These are phyloP conservation scores for Piprites chloris DNA, from an alignment of 2,113 vertebrate species.

Conservation along the genomic window DNA sequence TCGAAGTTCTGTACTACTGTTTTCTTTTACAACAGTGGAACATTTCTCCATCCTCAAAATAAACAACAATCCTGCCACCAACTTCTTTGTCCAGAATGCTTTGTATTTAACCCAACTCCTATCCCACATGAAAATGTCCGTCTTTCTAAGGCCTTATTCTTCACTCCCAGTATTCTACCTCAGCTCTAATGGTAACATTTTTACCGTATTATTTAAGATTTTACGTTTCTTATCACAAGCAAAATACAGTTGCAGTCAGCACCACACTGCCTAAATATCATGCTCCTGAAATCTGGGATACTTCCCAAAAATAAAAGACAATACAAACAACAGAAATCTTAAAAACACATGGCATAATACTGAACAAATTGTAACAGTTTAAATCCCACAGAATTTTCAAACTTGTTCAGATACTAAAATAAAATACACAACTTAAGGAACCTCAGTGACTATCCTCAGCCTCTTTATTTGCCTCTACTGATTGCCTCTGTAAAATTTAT, in stretches of 20 bases:
- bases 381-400: neutral
- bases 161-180: neutral
- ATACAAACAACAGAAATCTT: neutral
- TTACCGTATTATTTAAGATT: neutral
- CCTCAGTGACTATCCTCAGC: neutral
- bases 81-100: neutral
- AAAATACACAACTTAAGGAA: neutral
- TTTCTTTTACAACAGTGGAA: neutral
- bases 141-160: neutral
- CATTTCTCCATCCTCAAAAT: neutral
- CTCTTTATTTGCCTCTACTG: neutral
- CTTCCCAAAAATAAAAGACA: neutral
- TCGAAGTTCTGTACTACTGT: neutral
- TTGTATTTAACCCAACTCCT: neutral
- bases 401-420: neutral
- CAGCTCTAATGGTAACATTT: neutral
- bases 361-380: neutral
- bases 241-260: neutral
- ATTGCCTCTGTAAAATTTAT: neutral
- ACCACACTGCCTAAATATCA: neutral
- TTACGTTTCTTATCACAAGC: neutral
- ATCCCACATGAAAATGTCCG: neutral
- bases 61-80: neutral
- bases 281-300: neutral
- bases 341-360: neutral